phyloP scores from a whole-genome alignment of 2,888 invertebrate species.

The Zygothrica quintamaculata region DNA sequence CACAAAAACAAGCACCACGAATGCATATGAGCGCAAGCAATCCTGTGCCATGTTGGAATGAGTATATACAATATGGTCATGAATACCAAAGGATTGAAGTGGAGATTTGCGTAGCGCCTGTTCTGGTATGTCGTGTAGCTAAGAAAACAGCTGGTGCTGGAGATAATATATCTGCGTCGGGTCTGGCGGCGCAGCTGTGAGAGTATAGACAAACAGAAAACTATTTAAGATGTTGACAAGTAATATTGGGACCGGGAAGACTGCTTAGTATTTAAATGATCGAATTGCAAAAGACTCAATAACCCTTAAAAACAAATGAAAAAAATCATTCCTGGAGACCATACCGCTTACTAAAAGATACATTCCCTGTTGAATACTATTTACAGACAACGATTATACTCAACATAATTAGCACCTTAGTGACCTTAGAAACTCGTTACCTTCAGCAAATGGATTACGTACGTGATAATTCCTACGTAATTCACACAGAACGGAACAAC shows the following conservation, averaged over 20 bases:
- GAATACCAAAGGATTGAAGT: constrained; percentile 65
- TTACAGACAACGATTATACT: constrained; percentile 43
- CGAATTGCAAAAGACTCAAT: constrained; percentile 59
- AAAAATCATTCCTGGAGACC: constrained; percentile 31
- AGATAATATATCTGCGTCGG: constrained; percentile 95
- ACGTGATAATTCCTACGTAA: constrained; percentile 41
- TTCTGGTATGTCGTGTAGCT: constrained; percentile 92
- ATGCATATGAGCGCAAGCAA: constrained; percentile 88
- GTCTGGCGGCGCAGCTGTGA: constrained; percentile 89
- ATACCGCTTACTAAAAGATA: constrained; percentile 25
- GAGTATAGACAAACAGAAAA: constrained; percentile 10
- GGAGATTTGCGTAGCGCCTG: constrained; percentile 92
- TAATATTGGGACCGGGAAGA: constrained; percentile 51
- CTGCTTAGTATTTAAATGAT: constrained; percentile 62
- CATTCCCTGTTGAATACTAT: constrained; percentile 63
- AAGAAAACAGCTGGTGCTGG: constrained; percentile 94
- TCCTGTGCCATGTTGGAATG: constrained; percentile 93
- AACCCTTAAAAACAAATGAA: constrained; percentile 26
- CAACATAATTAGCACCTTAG: constrained; percentile 74
- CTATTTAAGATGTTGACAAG: constrained; percentile 27
- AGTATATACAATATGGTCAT: constrained; percentile 84
- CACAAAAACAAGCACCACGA: constrained; percentile 85
- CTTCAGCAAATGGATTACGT: constrained; percentile 50
- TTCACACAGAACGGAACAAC: constrained; percentile 50
- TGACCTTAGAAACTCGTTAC: constrained; percentile 79